Percentiles rank a stretch among this genome's conserved stretches.
Evolutionary conservation across 2,888 invertebrate genomes (phyloP).

Genomic region (Tetramorium bicarinatum): DNA sequence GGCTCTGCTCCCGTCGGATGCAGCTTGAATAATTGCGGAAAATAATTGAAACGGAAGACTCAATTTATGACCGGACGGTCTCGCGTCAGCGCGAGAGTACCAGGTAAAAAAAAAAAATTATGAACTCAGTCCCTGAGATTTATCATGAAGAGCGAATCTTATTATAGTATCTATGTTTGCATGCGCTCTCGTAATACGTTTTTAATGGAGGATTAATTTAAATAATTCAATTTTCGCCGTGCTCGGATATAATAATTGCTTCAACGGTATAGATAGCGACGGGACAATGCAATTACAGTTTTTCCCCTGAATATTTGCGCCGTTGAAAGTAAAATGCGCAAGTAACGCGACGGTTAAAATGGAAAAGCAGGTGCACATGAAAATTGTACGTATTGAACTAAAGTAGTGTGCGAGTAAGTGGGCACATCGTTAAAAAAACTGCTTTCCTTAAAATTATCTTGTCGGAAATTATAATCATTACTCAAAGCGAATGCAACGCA

Average conservation of each 20-base stretch:
- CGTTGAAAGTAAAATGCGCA: slow-evolving; percentile 22
- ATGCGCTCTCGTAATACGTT: slow-evolving; percentile 1
- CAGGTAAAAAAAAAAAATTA: slow-evolving; percentile 48
- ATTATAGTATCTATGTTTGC: not conserved
- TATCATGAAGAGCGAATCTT: slow-evolving; percentile 32
- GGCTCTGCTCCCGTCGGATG: slow-evolving; percentile 32
- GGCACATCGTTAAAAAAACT: slow-evolving; percentile 1
- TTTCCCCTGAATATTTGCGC: not conserved
- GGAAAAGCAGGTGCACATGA: slow-evolving; percentile 32
- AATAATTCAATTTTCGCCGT: not conserved
- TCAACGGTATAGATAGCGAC: not conserved
- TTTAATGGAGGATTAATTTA: slow-evolving; percentile 16
- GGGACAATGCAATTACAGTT: not conserved
- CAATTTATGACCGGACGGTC: slow-evolving; percentile 58
- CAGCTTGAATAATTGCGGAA: slow-evolving; percentile 66
- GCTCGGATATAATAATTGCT: slow-evolving; percentile 16
- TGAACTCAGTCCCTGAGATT: slow-evolving; percentile 17
- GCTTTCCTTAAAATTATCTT: slow-evolving; percentile 63
- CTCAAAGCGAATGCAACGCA: slow-evolving; percentile 51
- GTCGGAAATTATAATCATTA: slow-evolving; percentile 68
- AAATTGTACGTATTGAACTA: slow-evolving; percentile 26
- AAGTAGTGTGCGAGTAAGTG: slow-evolving; percentile 10
- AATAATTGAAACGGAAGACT: slow-evolving; percentile 76
- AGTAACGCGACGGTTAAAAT: slow-evolving; percentile 11
- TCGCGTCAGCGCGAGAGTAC: not conserved